phyloP scores from a whole-genome alignment of 2,888 invertebrate genomes.

The Idaea straminata region DNA sequence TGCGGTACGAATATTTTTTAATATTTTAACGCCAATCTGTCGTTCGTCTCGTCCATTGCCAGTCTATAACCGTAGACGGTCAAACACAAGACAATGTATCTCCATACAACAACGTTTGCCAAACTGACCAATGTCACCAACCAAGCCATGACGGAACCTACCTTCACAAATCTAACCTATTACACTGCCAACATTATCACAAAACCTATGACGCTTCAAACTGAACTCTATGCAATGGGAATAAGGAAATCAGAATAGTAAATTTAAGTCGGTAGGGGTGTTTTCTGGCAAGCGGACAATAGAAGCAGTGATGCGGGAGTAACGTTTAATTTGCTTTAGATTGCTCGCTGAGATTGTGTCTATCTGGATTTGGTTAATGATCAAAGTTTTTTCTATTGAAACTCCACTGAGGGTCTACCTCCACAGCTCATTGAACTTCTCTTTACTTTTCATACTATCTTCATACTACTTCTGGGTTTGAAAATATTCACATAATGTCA shows the following conservation, averaged over 20 bases:
- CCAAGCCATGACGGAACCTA: conserved; percentile 48
- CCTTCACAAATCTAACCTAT: conserved; percentile 37
- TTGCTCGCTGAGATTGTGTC: conserved; percentile 22
- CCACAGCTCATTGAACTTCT: neutral
- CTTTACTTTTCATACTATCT: neutral
- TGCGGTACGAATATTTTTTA: neutral
- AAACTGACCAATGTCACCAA: conserved; percentile 54
- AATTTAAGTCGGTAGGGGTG: conserved; percentile 24
- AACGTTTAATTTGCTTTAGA: conserved; percentile 35
- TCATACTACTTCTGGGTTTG: too few relatives aligned
- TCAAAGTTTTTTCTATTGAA: conserved; percentile 5
- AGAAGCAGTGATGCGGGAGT: conserved; percentile 23
- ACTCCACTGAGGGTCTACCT: neutral
- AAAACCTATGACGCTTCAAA: conserved; percentile 15
- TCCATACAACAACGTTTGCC: conserved; percentile 33
- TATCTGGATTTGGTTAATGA: neutral
- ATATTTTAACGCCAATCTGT: neutral
- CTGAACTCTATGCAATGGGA: conserved; percentile 13
- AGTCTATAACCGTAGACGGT: neutral
- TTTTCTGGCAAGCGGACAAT: conserved; percentile 32
- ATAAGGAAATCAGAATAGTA: conserved; percentile 26
- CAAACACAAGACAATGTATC: neutral
- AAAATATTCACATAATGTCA: too few relatives aligned
- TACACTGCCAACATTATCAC: conserved; percentile 19
- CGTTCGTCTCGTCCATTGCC: neutral